Percentiles rank a stretch among this genome's conserved stretches.
These are phyloP conservation scores for Phylloscopus collybita DNA, from an alignment of 2,797 vertebrate species.

Conservation along the genomic window DNA sequence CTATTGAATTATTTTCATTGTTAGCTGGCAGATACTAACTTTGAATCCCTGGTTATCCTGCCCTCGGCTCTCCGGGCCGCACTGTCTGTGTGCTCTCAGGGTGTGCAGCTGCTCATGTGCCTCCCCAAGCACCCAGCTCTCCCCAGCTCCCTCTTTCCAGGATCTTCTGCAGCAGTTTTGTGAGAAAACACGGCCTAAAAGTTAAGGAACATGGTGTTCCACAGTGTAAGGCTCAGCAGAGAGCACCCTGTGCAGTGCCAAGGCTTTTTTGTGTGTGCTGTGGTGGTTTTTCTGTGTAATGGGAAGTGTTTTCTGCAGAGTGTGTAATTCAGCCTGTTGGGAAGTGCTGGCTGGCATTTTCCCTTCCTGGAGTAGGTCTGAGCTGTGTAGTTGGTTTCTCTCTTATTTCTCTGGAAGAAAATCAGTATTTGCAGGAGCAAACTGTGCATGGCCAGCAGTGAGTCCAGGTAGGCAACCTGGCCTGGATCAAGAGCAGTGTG, in stretches of 20 bases:
- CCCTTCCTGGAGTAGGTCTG: conserved; percentile 14
- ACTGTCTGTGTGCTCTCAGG: background rate
- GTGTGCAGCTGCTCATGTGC: background rate
- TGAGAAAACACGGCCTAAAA: background rate
- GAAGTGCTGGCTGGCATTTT: background rate
- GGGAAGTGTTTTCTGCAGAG: conserved; percentile 55
- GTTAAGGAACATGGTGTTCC: background rate
- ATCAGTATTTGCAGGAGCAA: background rate
- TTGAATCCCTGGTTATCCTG: background rate
- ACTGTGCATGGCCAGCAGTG: background rate
- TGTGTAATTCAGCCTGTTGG: background rate
- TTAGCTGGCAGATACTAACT: background rate
- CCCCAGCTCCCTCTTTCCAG: background rate
- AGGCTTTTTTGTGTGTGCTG: background rate
- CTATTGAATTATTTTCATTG: background rate
- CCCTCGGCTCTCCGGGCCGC: rapidly evolving
- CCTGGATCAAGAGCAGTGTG: background rate
- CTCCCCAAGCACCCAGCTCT: background rate
- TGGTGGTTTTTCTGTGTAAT: background rate
- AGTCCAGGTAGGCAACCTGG: background rate
- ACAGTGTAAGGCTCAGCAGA: background rate
- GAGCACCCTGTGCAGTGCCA: background rate
- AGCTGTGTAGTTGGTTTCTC: background rate
- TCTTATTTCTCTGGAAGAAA: background rate
- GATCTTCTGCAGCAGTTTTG: background rate